Conservation (phyloP, 2,797 vertebrate genomes). For the Mormyrus hasselquistii region DNA sequence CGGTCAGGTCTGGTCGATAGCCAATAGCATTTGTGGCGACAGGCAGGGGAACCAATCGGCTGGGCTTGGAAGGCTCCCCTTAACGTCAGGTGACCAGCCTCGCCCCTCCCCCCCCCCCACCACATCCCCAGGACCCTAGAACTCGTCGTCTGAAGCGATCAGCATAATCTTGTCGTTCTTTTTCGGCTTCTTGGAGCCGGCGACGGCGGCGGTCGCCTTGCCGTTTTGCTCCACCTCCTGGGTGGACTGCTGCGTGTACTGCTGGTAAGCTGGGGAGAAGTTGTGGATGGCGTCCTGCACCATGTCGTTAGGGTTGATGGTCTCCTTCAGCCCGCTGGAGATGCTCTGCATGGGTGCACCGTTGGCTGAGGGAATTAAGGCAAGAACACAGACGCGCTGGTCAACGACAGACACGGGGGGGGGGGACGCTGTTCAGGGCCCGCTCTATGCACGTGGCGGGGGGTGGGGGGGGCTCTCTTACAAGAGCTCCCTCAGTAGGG, state of each 20-base stretch:
- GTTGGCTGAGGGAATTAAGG: conserved; percentile 52
- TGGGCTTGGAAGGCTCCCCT: not conserved
- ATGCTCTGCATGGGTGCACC: conserved; percentile 88
- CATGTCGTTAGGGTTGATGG: conserved; percentile 87
- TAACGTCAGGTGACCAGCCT: not conserved
- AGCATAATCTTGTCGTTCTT: conserved; percentile 86
- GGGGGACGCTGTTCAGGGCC: not conserved
- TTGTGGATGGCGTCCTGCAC: conserved; percentile 96
- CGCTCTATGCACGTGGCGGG: not conserved
- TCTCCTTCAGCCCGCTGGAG: conserved; percentile 90
- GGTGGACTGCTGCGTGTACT: conserved; percentile 86
- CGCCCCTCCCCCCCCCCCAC: not conserved
- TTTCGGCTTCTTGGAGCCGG: conserved; percentile 53
- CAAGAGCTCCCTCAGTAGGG: not conserved
- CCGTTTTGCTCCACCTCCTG: conserved; percentile 74
- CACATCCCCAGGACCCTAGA: conserved; percentile 53
- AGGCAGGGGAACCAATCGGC: not conserved
- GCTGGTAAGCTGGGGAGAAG: conserved; percentile 87
- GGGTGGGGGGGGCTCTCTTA: not conserved
- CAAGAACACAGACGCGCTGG: not conserved
- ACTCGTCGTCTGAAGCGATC: conserved; percentile 81
- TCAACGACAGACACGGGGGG: not conserved
- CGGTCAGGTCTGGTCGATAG: not conserved
- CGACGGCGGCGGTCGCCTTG: conserved; percentile 35
- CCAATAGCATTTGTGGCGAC: not conserved